Evolutionary conservation across 1,140 invertebrate species (phyloP).

Genomic region (Drosophila pachea): DNA sequence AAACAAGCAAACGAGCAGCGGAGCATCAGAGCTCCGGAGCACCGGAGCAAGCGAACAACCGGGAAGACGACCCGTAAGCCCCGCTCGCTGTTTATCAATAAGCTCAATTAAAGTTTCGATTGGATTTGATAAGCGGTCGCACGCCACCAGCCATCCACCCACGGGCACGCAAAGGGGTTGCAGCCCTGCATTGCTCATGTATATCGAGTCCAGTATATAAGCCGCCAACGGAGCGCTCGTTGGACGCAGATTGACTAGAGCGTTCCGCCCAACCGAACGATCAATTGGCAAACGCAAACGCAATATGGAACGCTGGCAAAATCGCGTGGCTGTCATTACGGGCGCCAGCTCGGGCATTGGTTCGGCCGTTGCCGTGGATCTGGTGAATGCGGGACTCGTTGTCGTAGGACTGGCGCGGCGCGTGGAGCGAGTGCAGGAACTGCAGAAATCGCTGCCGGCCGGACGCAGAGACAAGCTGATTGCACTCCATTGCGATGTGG

Average conservation of each 20-base stretch:
- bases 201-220: conserved; percentile 41
- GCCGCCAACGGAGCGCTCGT: background rate
- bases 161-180: conserved; percentile 1
- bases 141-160: conserved; percentile 1
- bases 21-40: too few relatives aligned
- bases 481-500: conserved; percentile 83
- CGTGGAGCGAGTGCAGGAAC: conserved; percentile 81
- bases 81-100: conserved; percentile 15
- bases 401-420: conserved; percentile 86
- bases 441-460: conserved; percentile 48
- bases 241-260: background rate
- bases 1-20: background rate
- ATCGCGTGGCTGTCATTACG: conserved; percentile 85
- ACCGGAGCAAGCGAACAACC: background rate
- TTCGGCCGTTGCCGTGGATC: conserved; percentile 80
- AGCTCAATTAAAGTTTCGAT: conserved; percentile 5
- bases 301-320: conserved; percentile 84
- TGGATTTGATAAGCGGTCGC: conserved; percentile 14
- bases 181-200: background rate
- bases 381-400: conserved; percentile 82
- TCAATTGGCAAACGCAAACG: too few relatives aligned
- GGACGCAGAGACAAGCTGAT: conserved; percentile 75
- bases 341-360: conserved; percentile 87
- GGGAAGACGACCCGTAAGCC: background rate
- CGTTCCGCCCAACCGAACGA: background rate